These are phyloP conservation scores for Papilio protenor DNA, from an alignment of 2,888 invertebrate genomes.

Conservation along the genomic window DNA sequence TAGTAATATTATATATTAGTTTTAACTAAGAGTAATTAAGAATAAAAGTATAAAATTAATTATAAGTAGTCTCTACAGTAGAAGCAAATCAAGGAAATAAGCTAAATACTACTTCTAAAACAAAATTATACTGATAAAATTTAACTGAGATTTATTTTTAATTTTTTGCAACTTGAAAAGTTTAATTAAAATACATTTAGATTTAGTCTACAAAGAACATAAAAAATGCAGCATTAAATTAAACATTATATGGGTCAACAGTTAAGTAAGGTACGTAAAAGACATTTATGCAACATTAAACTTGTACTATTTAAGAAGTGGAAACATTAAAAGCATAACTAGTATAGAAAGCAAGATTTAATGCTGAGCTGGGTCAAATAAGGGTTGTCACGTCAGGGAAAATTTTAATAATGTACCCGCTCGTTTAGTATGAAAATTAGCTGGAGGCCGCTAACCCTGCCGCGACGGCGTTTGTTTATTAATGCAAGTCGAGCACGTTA, in stretches of 20 bases:
- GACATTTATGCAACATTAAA: constrained; percentile 28
- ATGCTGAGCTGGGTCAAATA: constrained; percentile 65
- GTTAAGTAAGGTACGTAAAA: constrained; percentile 27
- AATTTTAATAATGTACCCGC: constrained; percentile 81
- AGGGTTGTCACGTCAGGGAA: constrained; percentile 75
- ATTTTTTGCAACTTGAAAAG: not conserved
- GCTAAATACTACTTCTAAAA: not conserved
- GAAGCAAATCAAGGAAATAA: not conserved
- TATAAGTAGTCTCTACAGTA: not conserved
- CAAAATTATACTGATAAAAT: not conserved
- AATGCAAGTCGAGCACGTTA: constrained; percentile 56
- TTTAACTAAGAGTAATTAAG: not conserved
- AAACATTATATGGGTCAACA: constrained; percentile 20
- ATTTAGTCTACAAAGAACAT: not conserved
- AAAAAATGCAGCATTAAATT: not conserved
- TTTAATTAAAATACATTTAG: constrained; percentile 5
- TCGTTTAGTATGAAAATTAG: constrained; percentile 84
- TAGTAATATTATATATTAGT: not conserved
- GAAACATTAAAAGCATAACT: constrained; percentile 29
- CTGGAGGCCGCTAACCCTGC: constrained; percentile 64
- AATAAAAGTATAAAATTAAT: not conserved
- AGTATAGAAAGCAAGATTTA: constrained; percentile 62
- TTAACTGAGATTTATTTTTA: not conserved
- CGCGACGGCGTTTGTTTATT: constrained; percentile 67
- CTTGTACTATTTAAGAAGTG: constrained; percentile 19